Conservation (phyloP, 2,888 invertebrate species). For the Trachelus tabidus region DNA sequence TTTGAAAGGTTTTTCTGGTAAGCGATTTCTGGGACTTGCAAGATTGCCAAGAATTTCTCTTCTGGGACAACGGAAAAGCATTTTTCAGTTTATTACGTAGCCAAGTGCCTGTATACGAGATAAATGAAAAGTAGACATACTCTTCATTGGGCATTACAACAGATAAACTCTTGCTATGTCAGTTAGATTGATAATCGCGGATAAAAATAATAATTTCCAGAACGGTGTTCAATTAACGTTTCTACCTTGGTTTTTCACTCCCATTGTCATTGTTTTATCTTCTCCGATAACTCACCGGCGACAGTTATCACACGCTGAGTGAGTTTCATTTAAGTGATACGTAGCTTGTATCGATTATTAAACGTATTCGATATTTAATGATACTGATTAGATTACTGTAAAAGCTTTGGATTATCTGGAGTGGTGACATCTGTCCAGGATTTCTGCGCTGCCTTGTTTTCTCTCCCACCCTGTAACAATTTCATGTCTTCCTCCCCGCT, state of each 20-base stretch:
- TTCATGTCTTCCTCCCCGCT: not conserved
- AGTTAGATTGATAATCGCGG: not conserved
- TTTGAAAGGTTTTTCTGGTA: not conserved
- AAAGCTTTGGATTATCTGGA: slow-evolving; percentile 59
- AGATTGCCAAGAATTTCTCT: not conserved
- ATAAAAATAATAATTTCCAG: not conserved
- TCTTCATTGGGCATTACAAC: not conserved
- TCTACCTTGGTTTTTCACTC: not conserved
- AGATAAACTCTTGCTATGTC: not conserved
- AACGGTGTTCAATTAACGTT: not conserved
- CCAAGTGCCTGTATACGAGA: not conserved
- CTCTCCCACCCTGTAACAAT: not conserved
- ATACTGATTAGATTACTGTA: slow-evolving; percentile 61
- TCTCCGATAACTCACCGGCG: not conserved
- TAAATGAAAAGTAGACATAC: not conserved
- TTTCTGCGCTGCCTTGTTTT: not conserved
- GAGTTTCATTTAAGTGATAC: slow-evolving; percentile 35
- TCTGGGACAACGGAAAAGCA: not conserved
- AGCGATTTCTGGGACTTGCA: not conserved
- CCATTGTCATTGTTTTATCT: not conserved
- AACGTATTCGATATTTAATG: slow-evolving; percentile 58
- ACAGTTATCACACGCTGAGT: slow-evolving; percentile 23
- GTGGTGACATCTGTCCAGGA: slow-evolving; percentile 56
- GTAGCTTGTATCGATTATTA: slow-evolving; percentile 48
- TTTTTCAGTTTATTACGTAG: not conserved